Evolutionary conservation across 2,888 invertebrate species (phyloP), one percentile per base, ranked within the genome.

Genomic region (Drosophila siamana): DNA sequence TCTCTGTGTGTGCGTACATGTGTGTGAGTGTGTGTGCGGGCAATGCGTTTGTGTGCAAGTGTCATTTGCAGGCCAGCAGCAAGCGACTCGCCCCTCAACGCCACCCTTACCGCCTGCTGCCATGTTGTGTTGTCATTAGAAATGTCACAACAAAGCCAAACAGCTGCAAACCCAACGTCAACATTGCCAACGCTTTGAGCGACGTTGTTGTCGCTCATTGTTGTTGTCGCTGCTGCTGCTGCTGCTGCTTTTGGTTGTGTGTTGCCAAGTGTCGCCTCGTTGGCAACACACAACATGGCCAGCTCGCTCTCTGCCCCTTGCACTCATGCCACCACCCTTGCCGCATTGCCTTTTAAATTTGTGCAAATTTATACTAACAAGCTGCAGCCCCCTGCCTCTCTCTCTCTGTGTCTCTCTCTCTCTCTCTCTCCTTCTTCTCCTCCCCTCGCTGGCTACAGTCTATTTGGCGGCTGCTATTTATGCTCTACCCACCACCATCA

Each of bases 91-190:
- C 52, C 40, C 36, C 36, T n/a, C 19, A 16, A 24, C n/a, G n/a
- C 43, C 26, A 8, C 28, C 24, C 44, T 4, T 9, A 24, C 50
- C 50, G 33, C 46, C 40, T 28, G 36, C 51, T 16, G 51, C 33
- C 69, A 33, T 61, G 68, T 69, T 57, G 47, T 72, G 81, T 81
- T 88, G 89, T 87, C 86, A 89, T 87, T 89, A 85, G 86, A 79
- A 89, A 81, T 88, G 89, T 88, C 89, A 88, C 88, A 88, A 88
- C 88, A 88, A 80, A 82, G 75, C 81, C 75, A 77, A 79, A 77
- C 87, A 81, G 80, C 76, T 85, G 87, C 83, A 80, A 78, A 81
- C 81, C 78, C 78, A 81, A 68, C 78, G 81, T 74, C 79, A 81
- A 74, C 79, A 80, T 74, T 64, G 73, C 68, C 73, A 69, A 64